phyloP scores from a whole-genome alignment of 2,888 invertebrate genomes.

The Oscheius myriophilus region DNA sequence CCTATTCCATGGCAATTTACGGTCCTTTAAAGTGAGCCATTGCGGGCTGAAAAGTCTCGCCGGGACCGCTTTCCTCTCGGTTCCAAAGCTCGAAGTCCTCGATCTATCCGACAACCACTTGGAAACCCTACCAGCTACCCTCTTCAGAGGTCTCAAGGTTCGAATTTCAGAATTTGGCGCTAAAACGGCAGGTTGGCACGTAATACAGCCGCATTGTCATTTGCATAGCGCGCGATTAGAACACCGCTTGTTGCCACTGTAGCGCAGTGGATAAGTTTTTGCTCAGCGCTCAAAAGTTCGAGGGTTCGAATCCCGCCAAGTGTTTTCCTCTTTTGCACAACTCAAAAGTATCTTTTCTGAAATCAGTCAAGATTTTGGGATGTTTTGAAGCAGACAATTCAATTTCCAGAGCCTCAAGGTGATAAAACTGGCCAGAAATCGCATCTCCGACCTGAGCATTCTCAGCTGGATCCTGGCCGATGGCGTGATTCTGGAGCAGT shows the following conservation, averaged over 20 bases:
- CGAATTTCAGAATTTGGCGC: slow-evolving; percentile 10
- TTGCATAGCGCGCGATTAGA: too few relatives aligned
- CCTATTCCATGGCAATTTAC: slow-evolving; percentile 53
- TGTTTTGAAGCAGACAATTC: neutral
- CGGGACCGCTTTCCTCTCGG: slow-evolving; percentile 54
- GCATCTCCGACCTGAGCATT: slow-evolving; percentile 51
- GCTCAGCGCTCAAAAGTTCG: too few relatives aligned
- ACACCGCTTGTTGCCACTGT: too few relatives aligned
- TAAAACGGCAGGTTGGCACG: too few relatives aligned
- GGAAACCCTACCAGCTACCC: slow-evolving; percentile 54
- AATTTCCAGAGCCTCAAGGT: slow-evolving; percentile 14
- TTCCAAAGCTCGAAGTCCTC: slow-evolving; percentile 60
- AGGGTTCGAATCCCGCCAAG: too few relatives aligned
- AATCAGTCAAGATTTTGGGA: too few relatives aligned
- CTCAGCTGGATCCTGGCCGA: slow-evolving; percentile 55
- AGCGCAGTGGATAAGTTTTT: too few relatives aligned
- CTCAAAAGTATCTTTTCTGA: too few relatives aligned
- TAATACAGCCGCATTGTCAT: too few relatives aligned
- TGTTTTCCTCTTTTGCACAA: neutral
- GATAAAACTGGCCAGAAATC: slow-evolving; percentile 58
- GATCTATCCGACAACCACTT: slow-evolving; percentile 61
- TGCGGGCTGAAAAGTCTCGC: slow-evolving; percentile 58
- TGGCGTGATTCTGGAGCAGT: slow-evolving; percentile 53
- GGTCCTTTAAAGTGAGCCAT: slow-evolving; percentile 53
- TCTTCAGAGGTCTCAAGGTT: slow-evolving; percentile 52